phyloP scores from a whole-genome alignment of 2,888 invertebrate genomes.

The Neria commutata region DNA sequence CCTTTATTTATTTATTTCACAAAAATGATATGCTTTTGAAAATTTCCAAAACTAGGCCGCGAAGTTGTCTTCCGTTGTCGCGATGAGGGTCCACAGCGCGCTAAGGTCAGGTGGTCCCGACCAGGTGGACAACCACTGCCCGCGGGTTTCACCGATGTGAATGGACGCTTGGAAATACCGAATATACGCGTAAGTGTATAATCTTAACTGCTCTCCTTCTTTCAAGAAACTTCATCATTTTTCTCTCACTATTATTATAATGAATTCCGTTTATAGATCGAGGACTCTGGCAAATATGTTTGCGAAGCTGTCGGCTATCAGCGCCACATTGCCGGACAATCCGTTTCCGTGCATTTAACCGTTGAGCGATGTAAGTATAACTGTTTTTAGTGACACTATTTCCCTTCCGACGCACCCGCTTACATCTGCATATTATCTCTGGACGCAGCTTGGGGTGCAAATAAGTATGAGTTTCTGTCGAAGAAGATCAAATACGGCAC shows the following conservation, averaged over 20 bases:
- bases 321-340: constrained; percentile 68
- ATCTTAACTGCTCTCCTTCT: not conserved
- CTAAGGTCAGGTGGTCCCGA: constrained; percentile 76
- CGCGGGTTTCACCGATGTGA: constrained; percentile 73
- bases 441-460: constrained; percentile 60
- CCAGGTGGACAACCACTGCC: constrained; percentile 77
- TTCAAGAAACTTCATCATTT: too few relatives aligned
- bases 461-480: constrained; percentile 51
- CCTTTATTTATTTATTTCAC: too few relatives aligned
- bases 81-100: constrained; percentile 82
- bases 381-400: not conserved
- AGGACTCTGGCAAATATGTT: constrained; percentile 81
- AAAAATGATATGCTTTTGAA: too few relatives aligned
- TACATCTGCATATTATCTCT: not conserved
- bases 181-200: constrained; percentile 71
- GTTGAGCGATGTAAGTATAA: constrained; percentile 83
- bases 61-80: constrained; percentile 94
- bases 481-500: constrained; percentile 66
- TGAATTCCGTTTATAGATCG: constrained; percentile 64
- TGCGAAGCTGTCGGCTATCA: constrained; percentile 80
- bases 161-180: constrained; percentile 86
- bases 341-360: constrained; percentile 71
- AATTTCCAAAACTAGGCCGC: too few relatives aligned
- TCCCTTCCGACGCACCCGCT: not conserved
- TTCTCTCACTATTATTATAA: too few relatives aligned